Evolutionary conservation across 2,888 invertebrate genomes (phyloP).

Genomic region (Macrophya alboannulata): DNA sequence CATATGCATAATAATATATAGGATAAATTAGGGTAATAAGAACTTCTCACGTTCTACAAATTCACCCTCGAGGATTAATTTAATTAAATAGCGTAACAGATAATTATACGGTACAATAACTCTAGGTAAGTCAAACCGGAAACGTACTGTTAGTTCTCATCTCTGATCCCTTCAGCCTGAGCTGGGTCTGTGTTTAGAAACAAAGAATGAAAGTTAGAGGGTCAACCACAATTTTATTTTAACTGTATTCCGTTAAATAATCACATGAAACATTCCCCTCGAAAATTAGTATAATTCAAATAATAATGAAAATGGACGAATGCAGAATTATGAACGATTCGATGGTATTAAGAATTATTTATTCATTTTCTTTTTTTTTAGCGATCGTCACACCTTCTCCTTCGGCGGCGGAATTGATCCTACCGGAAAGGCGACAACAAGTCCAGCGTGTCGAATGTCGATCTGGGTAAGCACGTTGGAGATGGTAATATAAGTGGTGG

Average conservation of each 20-base stretch:
- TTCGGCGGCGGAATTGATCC: background rate
- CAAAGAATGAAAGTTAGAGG: background rate
- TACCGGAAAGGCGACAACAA: conserved; percentile 34
- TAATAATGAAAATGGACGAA: background rate
- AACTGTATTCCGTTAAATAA: background rate
- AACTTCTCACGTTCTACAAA: conserved; percentile 34
- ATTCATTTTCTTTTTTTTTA: background rate
- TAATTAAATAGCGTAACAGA: conserved; percentile 13
- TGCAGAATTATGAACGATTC: background rate
- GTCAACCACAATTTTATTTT: background rate
- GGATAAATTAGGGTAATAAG: conserved; percentile 9
- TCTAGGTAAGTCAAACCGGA: conserved; percentile 2
- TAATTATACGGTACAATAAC: conserved; percentile 1
- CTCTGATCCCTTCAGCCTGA: background rate
- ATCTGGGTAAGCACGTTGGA: conserved; percentile 52
- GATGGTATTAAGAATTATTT: background rate
- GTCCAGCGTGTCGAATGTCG: conserved; percentile 48
- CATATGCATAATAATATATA: background rate
- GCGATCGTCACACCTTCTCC: background rate
- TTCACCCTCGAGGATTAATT: conserved; percentile 18
- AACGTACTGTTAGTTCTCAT: conserved; percentile 8
- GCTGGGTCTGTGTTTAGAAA: background rate
- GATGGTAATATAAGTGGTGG: conserved; percentile 66
- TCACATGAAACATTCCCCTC: background rate
- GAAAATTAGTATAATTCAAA: background rate